Evolutionary conservation across 2,113 vertebrate species (phyloP).

Genomic region (Rhinolophus sinicus): DNA sequence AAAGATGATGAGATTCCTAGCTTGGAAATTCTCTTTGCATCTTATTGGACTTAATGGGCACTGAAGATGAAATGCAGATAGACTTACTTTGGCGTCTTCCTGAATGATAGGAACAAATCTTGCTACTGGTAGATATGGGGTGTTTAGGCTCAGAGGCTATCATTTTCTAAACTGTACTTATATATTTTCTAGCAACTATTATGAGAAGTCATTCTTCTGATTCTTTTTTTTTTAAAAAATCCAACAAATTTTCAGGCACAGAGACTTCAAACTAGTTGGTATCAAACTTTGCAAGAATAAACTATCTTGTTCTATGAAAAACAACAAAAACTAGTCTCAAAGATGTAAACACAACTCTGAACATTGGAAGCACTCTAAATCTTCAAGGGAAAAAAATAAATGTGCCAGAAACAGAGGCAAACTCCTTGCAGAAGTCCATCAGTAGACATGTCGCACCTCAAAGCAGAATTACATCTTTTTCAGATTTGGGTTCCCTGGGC

Average conservation of each 20-base stretch:
- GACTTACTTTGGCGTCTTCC: background rate
- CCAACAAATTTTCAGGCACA: background rate
- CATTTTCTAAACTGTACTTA: background rate
- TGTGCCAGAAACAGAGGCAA: background rate
- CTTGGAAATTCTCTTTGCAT: constrained; percentile 4
- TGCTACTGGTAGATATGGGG: background rate
- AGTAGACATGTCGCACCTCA: accelerated
- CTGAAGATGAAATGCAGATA: background rate
- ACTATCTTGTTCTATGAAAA: background rate
- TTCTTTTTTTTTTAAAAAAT: background rate
- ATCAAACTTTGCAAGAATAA: background rate
- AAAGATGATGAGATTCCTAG: background rate
- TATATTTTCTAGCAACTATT: background rate
- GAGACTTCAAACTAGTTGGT: background rate
- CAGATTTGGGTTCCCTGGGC: accelerated
- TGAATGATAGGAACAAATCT: constrained; percentile 31
- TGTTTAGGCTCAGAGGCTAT: background rate
- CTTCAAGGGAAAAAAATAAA: background rate
- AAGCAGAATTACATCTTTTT: background rate
- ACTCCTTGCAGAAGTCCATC: background rate
- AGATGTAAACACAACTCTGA: background rate
- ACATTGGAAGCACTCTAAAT: background rate
- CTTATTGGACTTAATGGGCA: background rate
- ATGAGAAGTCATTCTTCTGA: background rate
- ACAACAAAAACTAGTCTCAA: background rate